A percentile compares a stretch with the other conserved stretches of the same genome.
Evolutionary conservation across 2,888 invertebrate genomes (phyloP).

Genomic region (Netelia melanura): DNA sequence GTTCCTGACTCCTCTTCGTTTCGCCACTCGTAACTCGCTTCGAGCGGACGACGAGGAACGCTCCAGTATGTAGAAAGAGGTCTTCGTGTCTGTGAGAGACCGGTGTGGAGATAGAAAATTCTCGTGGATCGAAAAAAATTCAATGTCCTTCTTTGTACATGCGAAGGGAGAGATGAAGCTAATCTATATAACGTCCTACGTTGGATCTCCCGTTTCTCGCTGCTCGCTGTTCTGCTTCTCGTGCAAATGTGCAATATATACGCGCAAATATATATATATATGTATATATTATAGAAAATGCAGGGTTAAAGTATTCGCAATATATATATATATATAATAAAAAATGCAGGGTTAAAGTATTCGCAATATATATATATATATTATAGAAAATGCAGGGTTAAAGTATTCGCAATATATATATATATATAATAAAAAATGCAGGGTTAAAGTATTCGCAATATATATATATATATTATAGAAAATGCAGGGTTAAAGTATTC

Average conservation of each 20-base stretch:
- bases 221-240: slow-evolving; percentile 18
- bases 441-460: too few species aligned
- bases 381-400: too few species aligned
- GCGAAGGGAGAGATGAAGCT: slow-evolving; percentile 64
- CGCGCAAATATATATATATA: neutral
- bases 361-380: too few species aligned
- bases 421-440: too few species aligned
- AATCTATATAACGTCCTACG: slow-evolving; percentile 16
- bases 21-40: slow-evolving; percentile 32
- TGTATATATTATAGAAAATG: neutral
- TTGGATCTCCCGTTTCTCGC: slow-evolving; percentile 24
- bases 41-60: slow-evolving; percentile 5
- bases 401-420: too few species aligned
- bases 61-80: too few species aligned
- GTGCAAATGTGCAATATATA: neutral
- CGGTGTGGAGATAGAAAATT: slow-evolving; percentile 2
- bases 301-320: too few species aligned
- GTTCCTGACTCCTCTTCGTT: slow-evolving; percentile 19
- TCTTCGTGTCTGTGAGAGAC: neutral
- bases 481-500: too few species aligned
- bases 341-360: too few species aligned
- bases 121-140: slow-evolving; percentile 61
- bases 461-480: too few species aligned
- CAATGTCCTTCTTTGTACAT: slow-evolving; percentile 66
- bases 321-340: neutral